Base-by-base conservation (phyloP, 2,888 invertebrate species). In the Eupithecia exiguata region DNA sequence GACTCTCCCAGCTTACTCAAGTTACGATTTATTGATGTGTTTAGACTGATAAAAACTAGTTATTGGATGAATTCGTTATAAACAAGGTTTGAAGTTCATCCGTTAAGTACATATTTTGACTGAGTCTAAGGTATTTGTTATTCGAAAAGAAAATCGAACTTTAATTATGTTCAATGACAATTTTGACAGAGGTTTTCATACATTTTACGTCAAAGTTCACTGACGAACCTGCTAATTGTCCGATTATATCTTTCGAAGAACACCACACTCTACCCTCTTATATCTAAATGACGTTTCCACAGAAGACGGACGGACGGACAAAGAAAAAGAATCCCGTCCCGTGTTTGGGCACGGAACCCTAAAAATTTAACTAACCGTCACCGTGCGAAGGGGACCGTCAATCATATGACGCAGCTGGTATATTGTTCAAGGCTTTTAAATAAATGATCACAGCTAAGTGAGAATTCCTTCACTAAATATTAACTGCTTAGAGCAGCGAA, bases 341-440 rank as follows among this genome's bases (percentile, higher is more conserved):
- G 36, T 25, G 9, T 38, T 9, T 38, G 2, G n/a, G 35, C 3
- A 65, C 5, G 38, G 63, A 65, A 65, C 63, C 66, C 66, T 38
- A 66, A 66, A 66, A 43, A 66, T 72, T 70, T 58, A 68, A 67
- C 63, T 65, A 36, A 69, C 62, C 79, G 77, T 80, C 78, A 79
- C 81, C 79, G 62, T 62, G 16, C 18, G 25, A 12, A 16, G 40
- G 38, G 40, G 38, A 40, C 66, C 66, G 66, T 66, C 66, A 66
- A 66, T 66, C 66, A 40, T 66, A 40, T 66, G 66, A 66, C 66
- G 66, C 66, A 66, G 80, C 81, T 81, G 81, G 77, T 77, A 77
- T 70, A 80, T 76, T 79, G 79, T 79, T 77, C 75, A 73, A 74
- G 78, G 78, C 79, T 78, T 77, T 80, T 81, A 79, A 80, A 81